These are phyloP conservation scores for Phrynocephalus versicolor DNA, from an alignment of 2,113 vertebrate species.

Conservation along the genomic window DNA sequence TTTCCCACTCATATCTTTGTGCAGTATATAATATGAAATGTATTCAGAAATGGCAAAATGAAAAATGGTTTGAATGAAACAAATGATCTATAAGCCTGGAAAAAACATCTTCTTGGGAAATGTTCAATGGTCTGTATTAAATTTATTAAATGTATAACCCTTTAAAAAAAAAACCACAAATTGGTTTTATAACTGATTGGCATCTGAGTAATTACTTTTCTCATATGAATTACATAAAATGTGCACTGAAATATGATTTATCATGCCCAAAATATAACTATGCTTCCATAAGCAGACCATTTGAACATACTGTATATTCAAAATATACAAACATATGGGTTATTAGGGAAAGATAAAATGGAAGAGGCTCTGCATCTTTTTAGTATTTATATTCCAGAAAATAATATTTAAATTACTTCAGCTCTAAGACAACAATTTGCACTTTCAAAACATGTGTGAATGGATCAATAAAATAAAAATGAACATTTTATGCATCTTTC, in stretches of 20 bases:
- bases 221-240: neutral
- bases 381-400: neutral
- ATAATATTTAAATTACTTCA: neutral
- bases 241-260: neutral
- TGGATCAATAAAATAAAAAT: neutral
- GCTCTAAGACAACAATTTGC: neutral
- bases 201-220: neutral
- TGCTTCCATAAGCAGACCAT: neutral
- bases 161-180: neutral
- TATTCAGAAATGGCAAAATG: slow-evolving; percentile 27
- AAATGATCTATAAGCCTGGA: slow-evolving; percentile 10
- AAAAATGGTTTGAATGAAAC: slow-evolving; percentile 34
- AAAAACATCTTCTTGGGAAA: neutral
- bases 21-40: slow-evolving; percentile 7
- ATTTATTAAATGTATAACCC: neutral
- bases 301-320: neutral
- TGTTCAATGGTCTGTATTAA: neutral
- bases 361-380: neutral
- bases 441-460: neutral
- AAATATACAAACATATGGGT: neutral
- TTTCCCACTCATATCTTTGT: slow-evolving; percentile 24
- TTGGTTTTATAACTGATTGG: neutral
- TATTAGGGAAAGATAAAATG: neutral
- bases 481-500: neutral
- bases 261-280: neutral